Base-by-base conservation (phyloP, 2,797 vertebrate genomes). In the Mallotus villosus region DNA sequence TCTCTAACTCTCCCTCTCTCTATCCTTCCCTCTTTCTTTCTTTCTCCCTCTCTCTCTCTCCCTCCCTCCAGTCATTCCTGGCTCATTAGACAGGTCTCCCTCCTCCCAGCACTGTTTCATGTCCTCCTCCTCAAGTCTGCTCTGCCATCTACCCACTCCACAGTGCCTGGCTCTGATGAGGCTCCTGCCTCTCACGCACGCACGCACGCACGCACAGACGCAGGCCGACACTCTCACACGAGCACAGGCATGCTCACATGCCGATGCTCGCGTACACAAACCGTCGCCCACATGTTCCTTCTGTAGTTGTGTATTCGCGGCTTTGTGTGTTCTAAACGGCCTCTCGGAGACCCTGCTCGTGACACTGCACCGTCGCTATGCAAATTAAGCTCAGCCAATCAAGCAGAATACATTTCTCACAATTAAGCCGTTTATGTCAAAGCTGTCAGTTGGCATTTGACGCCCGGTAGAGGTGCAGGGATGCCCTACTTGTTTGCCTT, bases 21-120 rank as follows among this genome's bases (percentile, higher is more conserved):
- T 46, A 5, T 60, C 41, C 41, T n/a, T 25, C 51, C 24, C 9
- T 64, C 34, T 55, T 2, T 70, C 32, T 72, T 46, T 16, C 12
- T 2, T 14, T 5, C 4, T 6, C 32, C 5, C 32, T 1, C 4
- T 32, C 32, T 32, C 32, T 32, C 6, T 6, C 32, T 32, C 46
- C 22, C 3, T 19, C 17, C 27, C 11, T 3, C 46, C 24, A 73
- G 37, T 53, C 9, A 22, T 68, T 57, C 67, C 34, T 24, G 53
- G 27, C 75, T 80, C 70, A 82, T 83, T 77, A 80, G 63, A 76
- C 46, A 71, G 59, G 21, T 61, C 68, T 62, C 34, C 66, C 63
- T 68, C 71, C 60, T 77, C 59, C 53, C 72, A 24, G 78, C 59
- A 6, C 61, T 37, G 22, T 65, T 25, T 61, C 51, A 24, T 68